phyloP scores from a whole-genome alignment of 1,140 invertebrate genomes.

The Scaptomyza graminum region DNA sequence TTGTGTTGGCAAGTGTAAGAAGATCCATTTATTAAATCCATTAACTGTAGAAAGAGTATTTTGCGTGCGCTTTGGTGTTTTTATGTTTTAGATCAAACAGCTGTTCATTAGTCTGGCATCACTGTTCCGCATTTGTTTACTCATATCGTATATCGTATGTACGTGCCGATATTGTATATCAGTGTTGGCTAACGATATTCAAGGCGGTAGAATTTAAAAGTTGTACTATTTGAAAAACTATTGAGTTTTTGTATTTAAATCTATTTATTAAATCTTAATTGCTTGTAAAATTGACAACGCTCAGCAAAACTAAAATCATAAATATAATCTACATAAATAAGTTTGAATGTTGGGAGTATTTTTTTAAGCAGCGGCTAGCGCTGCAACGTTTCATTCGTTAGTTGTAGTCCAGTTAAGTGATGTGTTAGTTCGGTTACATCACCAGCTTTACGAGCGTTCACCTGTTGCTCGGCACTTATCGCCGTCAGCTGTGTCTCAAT shows the following conservation, averaged over 20 bases:
- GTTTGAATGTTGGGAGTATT: slow-evolving; percentile 1
- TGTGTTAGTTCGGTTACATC: slow-evolving; percentile 62
- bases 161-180: neutral
- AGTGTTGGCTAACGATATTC: neutral
- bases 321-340: slow-evolving; percentile 40
- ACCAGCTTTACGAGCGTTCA: slow-evolving; percentile 41
- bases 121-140: neutral
- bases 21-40: neutral
- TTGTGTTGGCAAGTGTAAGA: neutral
- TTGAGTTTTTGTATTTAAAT: neutral
- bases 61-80: neutral
- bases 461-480: slow-evolving; percentile 37
- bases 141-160: neutral
- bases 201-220: neutral
- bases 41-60: neutral
- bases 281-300: slow-evolving; percentile 27
- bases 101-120: slow-evolving; percentile 22
- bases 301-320: slow-evolving; percentile 43
- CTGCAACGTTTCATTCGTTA: slow-evolving; percentile 57
- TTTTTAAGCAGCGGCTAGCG: slow-evolving; percentile 25
- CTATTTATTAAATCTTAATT: slow-evolving; percentile 41
- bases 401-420: slow-evolving; percentile 50
- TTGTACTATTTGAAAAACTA: no score
- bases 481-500: slow-evolving; percentile 86
- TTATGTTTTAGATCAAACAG: slow-evolving; percentile 1